A percentile compares a stretch with the other conserved stretches of the same genome.
These are phyloP conservation scores for Acleris sparsana DNA, from an alignment of 2,888 invertebrate species.

Conservation along the genomic window DNA sequence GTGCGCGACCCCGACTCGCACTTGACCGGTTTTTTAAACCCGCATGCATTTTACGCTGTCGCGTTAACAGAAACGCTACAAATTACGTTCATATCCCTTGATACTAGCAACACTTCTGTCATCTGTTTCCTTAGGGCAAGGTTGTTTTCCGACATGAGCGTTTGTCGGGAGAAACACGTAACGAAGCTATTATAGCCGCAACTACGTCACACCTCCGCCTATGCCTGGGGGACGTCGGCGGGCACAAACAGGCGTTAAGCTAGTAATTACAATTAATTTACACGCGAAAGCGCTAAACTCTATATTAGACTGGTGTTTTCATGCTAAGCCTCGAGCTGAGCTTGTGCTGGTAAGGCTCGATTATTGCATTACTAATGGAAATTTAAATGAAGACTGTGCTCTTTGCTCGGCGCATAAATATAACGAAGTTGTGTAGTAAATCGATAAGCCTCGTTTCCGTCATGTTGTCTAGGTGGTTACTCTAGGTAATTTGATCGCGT, in stretches of 20 bases:
- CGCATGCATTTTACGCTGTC: too few relatives aligned
- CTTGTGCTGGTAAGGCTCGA: conserved; percentile 14
- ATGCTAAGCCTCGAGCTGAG: conserved; percentile 19
- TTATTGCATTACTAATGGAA: conserved; percentile 24
- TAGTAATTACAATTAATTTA: conserved; percentile 34
- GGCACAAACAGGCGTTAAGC: conserved; percentile 32
- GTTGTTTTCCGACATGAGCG: conserved; percentile 13
- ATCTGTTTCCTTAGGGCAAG: background rate
- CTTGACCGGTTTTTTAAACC: too few relatives aligned
- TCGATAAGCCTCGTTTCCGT: too few relatives aligned
- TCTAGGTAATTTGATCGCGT: too few relatives aligned
- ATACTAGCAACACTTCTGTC: background rate
- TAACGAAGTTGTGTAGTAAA: too few relatives aligned
- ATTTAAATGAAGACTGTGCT: background rate
- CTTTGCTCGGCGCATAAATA: too few relatives aligned
- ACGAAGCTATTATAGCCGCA: conserved; percentile 23
- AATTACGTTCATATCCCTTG: conserved; percentile 2
- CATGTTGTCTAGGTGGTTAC: too few relatives aligned
- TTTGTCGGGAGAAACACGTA: conserved; percentile 26
- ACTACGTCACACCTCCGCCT: conserved; percentile 22
- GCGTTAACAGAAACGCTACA: background rate
- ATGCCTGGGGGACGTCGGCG: conserved; percentile 26
- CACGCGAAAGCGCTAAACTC: conserved; percentile 30
- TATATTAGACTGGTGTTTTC: conserved; percentile 26
- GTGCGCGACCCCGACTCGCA: too few relatives aligned